Evolutionary conservation across 2,888 invertebrate species (phyloP), one percentile per base, ranked within the genome.

Genomic region (Nomada flava): DNA sequence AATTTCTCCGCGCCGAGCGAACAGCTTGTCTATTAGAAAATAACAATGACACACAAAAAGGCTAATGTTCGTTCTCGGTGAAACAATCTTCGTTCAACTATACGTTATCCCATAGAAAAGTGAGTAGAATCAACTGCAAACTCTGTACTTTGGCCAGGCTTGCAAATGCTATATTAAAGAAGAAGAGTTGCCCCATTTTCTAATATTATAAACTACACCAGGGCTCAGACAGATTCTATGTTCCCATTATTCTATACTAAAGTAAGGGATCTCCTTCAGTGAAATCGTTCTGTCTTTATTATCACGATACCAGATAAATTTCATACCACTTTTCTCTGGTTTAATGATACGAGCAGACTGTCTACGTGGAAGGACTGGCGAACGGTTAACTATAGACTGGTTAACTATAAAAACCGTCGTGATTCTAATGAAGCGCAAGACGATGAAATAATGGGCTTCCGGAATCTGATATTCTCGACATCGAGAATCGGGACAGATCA

Each of bases 1-100:
- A 86, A 80, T 86, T 86, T 86, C 86, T 84, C 86, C 80, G 55
- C 70, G 63, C 20, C 70, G 52, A 67, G 69, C 42, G 50, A 36
- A 63, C n/a, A 53, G 26, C 57, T 67, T 10, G 53, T 13, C 60
- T 70, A 71, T 72, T 83, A 74, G 74, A 83, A 78, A 74, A 87
- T 74, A 76, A 74, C 80, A 69, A 75, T 76, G 70, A 76, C 83
- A 64, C 60, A 59, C 47, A 59, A 57, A 67, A 83, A 57, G 60
- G 13, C 42, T 74, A 55, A 63, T 44, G 64, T 5, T 62, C 20
- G 44, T 42, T 55, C 18, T 64, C 11, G 26, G 36, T 29, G 20
- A 26, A 42, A 63, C 20, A 20, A 53, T 20, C 2, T 42, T 57
- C 23, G n/a, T 23, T 36, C 26, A 59, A 10, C 13, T 9, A 9